A percentile compares a stretch with the other conserved stretches of the same genome.
Conservation (phyloP, 30 jellyfish, hydroid and myxozoan species). For the Turritopsis dohrnii region DNA sequence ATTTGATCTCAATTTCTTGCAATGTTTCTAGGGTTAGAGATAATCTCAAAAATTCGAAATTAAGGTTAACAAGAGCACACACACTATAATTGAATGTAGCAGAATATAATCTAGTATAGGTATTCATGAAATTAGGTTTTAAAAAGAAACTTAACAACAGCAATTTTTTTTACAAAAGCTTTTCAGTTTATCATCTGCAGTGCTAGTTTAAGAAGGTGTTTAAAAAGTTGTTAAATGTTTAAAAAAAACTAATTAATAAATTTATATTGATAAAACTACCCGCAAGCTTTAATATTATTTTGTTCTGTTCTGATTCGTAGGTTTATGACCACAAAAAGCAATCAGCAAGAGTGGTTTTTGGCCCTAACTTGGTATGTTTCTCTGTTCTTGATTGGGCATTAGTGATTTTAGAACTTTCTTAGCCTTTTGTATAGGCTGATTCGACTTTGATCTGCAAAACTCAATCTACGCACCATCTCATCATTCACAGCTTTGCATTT, state of each 20-base stretch:
- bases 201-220: no score
- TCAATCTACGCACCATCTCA: no score
- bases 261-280: background rate
- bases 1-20: background rate
- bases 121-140: no score
- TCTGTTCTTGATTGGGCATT: background rate
- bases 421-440: background rate
- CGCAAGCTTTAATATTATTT: background rate
- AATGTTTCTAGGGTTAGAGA: no score
- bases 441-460: background rate
- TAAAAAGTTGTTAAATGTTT: no score
- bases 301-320: constrained; percentile 23
- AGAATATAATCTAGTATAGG: no score
- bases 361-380: constrained; percentile 85
- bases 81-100: no score
- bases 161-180: background rate
- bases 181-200: background rate
- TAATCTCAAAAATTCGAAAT: no score
- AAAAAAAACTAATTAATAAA: background rate
- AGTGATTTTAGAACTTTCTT: background rate
- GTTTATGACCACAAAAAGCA: constrained; percentile 67
- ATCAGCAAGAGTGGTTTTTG: constrained; percentile 78
- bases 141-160: background rate
- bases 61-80: no score
- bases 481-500: no score